Evolutionary conservation across 2,113 vertebrate genomes (phyloP).

Genomic region (Crotalus viridis): DNA sequence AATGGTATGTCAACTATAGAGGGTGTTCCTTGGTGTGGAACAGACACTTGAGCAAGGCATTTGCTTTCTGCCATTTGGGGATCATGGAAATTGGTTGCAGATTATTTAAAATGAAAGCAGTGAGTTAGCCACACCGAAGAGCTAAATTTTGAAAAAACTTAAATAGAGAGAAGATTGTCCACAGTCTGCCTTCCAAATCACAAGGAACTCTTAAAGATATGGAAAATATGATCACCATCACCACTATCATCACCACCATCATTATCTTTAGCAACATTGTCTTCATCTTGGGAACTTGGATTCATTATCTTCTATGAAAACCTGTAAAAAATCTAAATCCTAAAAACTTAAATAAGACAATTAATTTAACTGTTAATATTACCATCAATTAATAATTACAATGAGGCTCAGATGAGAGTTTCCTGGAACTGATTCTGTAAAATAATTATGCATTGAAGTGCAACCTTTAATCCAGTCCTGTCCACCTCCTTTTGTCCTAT

Average conservation of each 20-base stretch:
- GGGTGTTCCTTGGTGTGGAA: conserved; percentile 28
- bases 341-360: neutral
- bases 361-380: neutral
- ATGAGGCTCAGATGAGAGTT: neutral
- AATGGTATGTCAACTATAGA: neutral
- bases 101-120: neutral
- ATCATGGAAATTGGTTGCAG: neutral
- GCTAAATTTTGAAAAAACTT: neutral
- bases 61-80: conserved; percentile 10
- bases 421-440: neutral
- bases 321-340: neutral
- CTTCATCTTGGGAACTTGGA: neutral
- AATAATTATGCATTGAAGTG: neutral
- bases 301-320: neutral
- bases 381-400: neutral
- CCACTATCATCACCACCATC: neutral
- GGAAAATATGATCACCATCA: neutral
- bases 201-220: neutral
- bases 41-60: neutral
- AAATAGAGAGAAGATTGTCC: neutral
- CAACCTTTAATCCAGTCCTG: neutral
- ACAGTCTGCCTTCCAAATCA: neutral
- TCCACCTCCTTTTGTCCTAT: neutral
- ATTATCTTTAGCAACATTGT: neutral
- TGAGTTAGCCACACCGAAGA: neutral